Evolutionary conservation across 2,888 invertebrate species (phyloP), one percentile per base, ranked within the genome.

Genomic region (Euspilapteryx auroguttella): DNA sequence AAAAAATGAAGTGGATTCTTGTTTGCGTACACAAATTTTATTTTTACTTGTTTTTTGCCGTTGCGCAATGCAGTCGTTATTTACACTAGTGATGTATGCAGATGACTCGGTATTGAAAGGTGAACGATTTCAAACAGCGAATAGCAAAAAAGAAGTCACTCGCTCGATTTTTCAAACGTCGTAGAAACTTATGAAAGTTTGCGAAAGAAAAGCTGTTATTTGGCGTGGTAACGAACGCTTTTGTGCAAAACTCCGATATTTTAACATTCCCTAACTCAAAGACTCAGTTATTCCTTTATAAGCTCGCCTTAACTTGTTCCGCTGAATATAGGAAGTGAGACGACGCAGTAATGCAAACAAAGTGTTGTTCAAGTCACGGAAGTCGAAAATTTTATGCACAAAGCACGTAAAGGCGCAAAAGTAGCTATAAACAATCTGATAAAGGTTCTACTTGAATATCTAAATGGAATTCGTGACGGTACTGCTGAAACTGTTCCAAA

Each of bases 171-270:
- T n/a, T n/a, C n/a, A n/a, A n/a, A n/a, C n/a, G n/a, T n/a, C n/a
- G 21, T 21, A 4, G 20, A 12, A 27, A 27, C 12, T n/a, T n/a
- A n/a, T 27, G 13, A 17, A 27, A 27, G n/a, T 29, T 29, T n/a
- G 17, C 34, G 22, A 24, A 44, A 44, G 45, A 51, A 52, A 49
- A 46, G 49, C 49, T 45, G 50, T 45, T 50, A 49, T 48, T 49
- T 48, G 39, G 30, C 28, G 34, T 40, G 28, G 42, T 50, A 51
- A 50, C 49, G 50, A 52, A 50, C 44, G 45, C 50, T 44, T 53
- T 52, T 52, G 52, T 51, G 34, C 13, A 13, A 21, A 27, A 27
- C 27, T 27, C 21, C 27, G 20, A 28, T 28, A 28, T 28, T 28
- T 28, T 12, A 28, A 23, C 23, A 12, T 12, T 14, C 11, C 26